Evolutionary conservation across 2,113 vertebrate genomes (phyloP).

Genomic region (Alectura lathami): DNA sequence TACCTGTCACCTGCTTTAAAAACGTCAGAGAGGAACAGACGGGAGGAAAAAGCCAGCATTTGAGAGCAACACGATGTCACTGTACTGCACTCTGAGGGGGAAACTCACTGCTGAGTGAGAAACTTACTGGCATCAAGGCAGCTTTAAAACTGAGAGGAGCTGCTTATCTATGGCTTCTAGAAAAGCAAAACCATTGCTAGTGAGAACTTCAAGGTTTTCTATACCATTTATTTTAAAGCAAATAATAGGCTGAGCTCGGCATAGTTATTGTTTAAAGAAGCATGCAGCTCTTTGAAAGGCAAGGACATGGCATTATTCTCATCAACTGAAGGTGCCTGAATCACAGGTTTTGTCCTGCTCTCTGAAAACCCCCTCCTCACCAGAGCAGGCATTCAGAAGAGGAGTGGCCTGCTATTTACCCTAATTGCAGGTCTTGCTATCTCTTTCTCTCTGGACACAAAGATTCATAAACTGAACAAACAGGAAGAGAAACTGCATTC

Average conservation of each 20-base stretch:
- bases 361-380: background rate
- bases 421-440: constrained; percentile 49
- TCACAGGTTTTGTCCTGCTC: constrained; percentile 22
- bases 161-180: background rate
- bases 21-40: background rate
- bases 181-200: background rate
- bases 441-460: constrained; percentile 45
- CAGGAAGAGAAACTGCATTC: constrained; percentile 50
- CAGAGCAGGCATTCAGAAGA: background rate
- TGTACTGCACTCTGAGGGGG: background rate
- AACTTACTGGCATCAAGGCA: background rate
- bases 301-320: background rate
- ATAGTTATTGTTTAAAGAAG: constrained; percentile 31
- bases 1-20: background rate
- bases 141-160: background rate
- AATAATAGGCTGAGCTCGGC: background rate
- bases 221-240: background rate
- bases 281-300: background rate
- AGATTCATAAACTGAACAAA: constrained; percentile 41
- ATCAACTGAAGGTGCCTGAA: constrained; percentile 18
- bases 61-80: background rate
- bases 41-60: background rate
- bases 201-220: background rate
- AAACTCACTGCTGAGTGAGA: background rate
- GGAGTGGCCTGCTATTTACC: constrained; percentile 28